Base-by-base conservation (phyloP, 2,113 vertebrate genomes). In the Australoheros scitulus region DNA sequence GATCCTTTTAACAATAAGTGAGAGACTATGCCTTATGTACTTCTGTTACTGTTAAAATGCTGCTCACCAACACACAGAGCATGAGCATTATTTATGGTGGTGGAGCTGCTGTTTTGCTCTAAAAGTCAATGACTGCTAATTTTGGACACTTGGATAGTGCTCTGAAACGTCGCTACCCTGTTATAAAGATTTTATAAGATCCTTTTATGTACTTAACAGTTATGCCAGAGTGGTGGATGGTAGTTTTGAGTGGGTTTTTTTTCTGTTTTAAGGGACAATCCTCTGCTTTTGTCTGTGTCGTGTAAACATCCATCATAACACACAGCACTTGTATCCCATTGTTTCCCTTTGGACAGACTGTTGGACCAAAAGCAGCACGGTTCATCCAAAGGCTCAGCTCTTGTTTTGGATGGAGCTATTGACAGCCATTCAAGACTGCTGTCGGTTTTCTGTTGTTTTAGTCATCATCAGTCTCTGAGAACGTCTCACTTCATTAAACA, bases 251-350 rank as follows among this genome's bases (percentile, higher is more conserved):
- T 29, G 81, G 4, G 22, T 79, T 43, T 79, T 52, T 76, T 76
- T 18, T n/a, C 22, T 24, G 47, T 70, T 84, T 68, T 58, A 7
- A 87, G 56, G 47, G 26, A 72, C 68, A 34, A 34, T 80, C 65
- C 34, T 80, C 56, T 4, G 64, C 75, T 63, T 63, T 79, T 88
- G 64, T 82, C 59, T 78, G 41, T 72, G 13, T 56, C 6, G 22
- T 86, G 80, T 86, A 82, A 84, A 65, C 85, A 32, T 58, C 38
- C 55, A 78, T 76, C 26, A 34, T 64, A 75, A 85, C 47, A 76
- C 68, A 20, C 15, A 22, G 52, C 22, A 77, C 43, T 80, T 20
- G 1, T 38, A 34, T 50, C 29, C 36, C 77, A 58, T 79, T 86
- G 76, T 81, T 85, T 77, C 32, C n/a, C 14, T 63, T 64, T 32